phyloP scores from a whole-genome alignment of 2,113 vertebrate genomes.

The Ivindomyrus marchei region DNA sequence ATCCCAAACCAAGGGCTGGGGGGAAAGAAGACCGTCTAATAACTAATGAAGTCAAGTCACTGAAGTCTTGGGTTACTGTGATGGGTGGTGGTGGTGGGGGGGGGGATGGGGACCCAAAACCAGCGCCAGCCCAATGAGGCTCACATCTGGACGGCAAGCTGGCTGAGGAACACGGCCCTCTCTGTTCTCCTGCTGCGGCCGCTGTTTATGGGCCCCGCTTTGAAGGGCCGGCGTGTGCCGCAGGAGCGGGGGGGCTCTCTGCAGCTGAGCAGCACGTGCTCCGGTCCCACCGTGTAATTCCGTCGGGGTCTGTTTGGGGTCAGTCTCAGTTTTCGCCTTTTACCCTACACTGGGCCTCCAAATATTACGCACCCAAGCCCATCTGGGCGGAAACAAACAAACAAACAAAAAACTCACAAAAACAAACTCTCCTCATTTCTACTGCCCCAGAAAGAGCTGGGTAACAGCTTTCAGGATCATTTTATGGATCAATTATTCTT shows the following conservation, averaged over 20 bases:
- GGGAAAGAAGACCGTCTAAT: not conserved
- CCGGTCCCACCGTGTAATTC: slow-evolving; percentile 29
- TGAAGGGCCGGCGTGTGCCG: slow-evolving; percentile 42
- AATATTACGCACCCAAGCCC: not conserved
- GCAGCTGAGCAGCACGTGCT: slow-evolving; percentile 50
- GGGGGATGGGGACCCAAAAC: not conserved
- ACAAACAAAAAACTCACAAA: not conserved
- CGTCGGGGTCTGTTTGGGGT: not conserved
- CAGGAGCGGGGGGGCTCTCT: slow-evolving; percentile 35
- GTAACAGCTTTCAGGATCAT: not conserved
- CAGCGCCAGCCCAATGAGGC: not conserved
- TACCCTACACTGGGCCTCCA: not conserved
- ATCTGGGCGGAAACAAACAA: not conserved
- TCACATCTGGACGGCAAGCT: slow-evolving; percentile 76
- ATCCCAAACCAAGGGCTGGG: not conserved
- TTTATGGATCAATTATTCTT: not conserved
- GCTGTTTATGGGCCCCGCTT: slow-evolving; percentile 53
- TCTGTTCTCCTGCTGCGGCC: slow-evolving; percentile 64
- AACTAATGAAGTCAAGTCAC: not conserved
- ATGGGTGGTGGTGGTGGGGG: not conserved
- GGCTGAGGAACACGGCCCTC: slow-evolving; percentile 64
- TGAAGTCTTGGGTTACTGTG: not conserved
- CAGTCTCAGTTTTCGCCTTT: not conserved
- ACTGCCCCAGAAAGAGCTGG: not conserved
- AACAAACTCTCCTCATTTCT: not conserved